Base-by-base conservation (phyloP, 2,888 invertebrate species). In the Ectemnius lituratus region DNA sequence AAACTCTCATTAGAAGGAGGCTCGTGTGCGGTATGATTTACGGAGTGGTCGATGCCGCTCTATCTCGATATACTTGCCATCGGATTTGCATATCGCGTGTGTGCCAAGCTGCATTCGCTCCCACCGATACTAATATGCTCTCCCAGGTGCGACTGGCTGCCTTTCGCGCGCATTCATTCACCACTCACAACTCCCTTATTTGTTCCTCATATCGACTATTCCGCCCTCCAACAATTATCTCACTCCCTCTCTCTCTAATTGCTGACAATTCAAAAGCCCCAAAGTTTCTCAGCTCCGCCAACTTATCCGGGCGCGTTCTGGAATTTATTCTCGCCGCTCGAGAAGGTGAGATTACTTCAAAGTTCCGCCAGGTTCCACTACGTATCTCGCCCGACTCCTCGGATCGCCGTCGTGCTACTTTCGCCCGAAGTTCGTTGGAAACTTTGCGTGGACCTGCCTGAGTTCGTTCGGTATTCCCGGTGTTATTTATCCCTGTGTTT, bases 81-180 rank as follows among this genome's bases (percentile, higher is more conserved):
- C 60, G 76, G 76, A 87, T 88, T 88, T 86, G 86, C 86, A 87
- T 88, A 87, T 88, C 83, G 88, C 88, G 84, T 88, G 88, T 76
- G 63, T 16, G 52, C 57, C 27, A 4, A 20, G 57, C 58, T 60
- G 27, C 62, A 56, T 62, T 63, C 69, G 63, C 60, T 52, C 67
- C 23, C 66, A 28, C 58, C 76, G 80, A 75, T 69, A 80, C 75
- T 68, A 66, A 62, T 62, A 37, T 37, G 37, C 37, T 37, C 4
- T 37, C 37, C 37, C 37, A 37, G 13, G 11, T 49, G 20, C n/a
- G 46, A 20, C 1, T 23, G 28, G 2, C 37, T 11, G 27, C 8
- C 20, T 37, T 0, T 59, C 23, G 18, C 13, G 63, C 49, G n/a
- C 56, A 37, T 8, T 11, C 18, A 14, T 14, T 45, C 11, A 70